Conservation (phyloP, 2,113 vertebrate genomes). For the Nyctereutes procyonoides region DNA sequence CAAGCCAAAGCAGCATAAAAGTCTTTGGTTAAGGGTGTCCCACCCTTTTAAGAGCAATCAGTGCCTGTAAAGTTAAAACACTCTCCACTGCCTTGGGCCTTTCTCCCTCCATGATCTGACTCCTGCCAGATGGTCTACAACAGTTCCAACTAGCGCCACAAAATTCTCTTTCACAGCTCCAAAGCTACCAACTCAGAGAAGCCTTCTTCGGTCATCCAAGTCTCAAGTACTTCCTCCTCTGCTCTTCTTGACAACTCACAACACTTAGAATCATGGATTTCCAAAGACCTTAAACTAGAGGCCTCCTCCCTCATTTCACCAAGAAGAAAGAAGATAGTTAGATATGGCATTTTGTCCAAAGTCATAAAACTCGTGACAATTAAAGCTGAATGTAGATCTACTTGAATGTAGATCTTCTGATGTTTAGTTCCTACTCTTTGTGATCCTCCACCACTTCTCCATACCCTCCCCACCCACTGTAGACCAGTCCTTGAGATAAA, state of each 20-base stretch:
- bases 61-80: neutral
- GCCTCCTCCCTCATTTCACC: neutral
- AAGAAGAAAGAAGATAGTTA: neutral
- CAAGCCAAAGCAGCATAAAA: neutral
- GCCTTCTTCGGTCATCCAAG: neutral
- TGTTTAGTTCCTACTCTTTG: neutral
- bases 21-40: neutral
- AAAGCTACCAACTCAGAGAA: neutral
- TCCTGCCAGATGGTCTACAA: too few relatives aligned
- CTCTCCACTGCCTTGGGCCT: neutral
- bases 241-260: neutral
- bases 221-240: neutral
- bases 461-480: fast-evolving
- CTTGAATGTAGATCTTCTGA: neutral
- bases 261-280: neutral
- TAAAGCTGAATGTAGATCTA: neutral
- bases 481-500: neutral
- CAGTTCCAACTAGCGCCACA: neutral
- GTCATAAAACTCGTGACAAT: neutral
- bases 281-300: neutral
- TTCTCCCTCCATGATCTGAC: too few relatives aligned
- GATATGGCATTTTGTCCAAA: neutral
- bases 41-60: neutral
- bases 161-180: neutral
- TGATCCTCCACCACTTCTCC: neutral